These are phyloP conservation scores for Onchidella celtica DNA, from an alignment of 2,888 invertebrate species.

Conservation along the genomic window DNA sequence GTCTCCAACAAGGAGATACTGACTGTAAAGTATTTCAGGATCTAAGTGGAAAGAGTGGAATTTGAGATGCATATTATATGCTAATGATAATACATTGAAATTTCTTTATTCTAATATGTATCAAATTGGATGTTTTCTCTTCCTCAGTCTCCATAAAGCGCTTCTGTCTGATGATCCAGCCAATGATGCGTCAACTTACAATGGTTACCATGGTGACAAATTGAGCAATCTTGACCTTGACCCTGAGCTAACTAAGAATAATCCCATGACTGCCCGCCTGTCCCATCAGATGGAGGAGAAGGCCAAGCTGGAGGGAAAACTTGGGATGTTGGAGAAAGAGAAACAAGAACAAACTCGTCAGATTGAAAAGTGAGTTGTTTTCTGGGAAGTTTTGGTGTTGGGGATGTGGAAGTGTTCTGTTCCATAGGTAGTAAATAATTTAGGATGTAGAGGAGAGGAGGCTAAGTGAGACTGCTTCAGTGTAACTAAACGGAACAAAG, in stretches of 20 bases:
- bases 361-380: conserved; percentile 36
- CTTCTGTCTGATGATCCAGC: conserved; percentile 22
- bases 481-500: neutral
- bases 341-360: neutral
- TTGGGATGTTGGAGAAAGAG: conserved; percentile 15
- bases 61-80: no score
- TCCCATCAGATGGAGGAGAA: conserved; percentile 26
- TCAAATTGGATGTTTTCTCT: no score
- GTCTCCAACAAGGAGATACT: no score
- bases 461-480: no score
- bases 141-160: conserved; percentile 39
- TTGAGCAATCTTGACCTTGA: conserved; percentile 3
- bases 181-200: conserved; percentile 1
- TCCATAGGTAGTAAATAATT: no score
- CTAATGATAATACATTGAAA: no score
- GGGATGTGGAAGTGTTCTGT: no score
- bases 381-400: no score
- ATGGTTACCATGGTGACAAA: neutral
- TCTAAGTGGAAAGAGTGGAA: no score
- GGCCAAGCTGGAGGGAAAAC: conserved; percentile 3
- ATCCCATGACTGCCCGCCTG: neutral
- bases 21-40: no score
- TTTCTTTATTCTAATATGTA: no score
- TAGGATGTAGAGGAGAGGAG: no score
- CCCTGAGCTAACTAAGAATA: neutral